phyloP scores from a whole-genome alignment of 2,888 invertebrate genomes.

The Melangyna quadrimaculata region DNA sequence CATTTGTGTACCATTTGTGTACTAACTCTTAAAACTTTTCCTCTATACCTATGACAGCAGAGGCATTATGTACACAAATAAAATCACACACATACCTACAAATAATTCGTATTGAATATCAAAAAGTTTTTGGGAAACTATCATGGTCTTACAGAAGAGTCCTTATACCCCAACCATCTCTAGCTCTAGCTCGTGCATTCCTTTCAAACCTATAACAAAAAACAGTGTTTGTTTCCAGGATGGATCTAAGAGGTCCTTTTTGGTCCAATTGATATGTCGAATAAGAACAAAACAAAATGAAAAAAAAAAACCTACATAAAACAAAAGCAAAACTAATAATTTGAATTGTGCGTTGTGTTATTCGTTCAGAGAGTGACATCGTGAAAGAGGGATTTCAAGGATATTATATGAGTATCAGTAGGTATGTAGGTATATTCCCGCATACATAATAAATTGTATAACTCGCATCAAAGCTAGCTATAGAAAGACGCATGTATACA shows the following conservation, averaged over 20 bases:
- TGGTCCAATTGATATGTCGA: slow-evolving; percentile 7
- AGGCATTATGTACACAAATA: slow-evolving; percentile 21
- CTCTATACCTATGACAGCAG: not conserved
- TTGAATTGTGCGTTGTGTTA: slow-evolving; percentile 71
- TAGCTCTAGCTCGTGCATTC: not conserved
- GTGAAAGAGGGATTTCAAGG: slow-evolving; percentile 68
- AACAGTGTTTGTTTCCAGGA: slow-evolving; percentile 43
- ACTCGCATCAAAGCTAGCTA: slow-evolving; percentile 35
- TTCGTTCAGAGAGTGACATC: slow-evolving; percentile 68
- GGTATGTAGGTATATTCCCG: slow-evolving; percentile 69
- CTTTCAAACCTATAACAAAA: not conserved
- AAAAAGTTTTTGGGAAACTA: slow-evolving; percentile 69
- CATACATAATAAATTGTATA: slow-evolving; percentile 70
- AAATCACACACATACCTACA: slow-evolving; percentile 2
- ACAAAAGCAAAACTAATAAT: slow-evolving; percentile 71
- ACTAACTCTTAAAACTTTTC: slow-evolving; percentile 62
- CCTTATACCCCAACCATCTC: not conserved
- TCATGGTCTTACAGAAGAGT: not conserved
- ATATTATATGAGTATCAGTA: slow-evolving; percentile 35
- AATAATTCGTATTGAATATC: slow-evolving; percentile 66
- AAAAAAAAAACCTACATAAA: slow-evolving; percentile 38
- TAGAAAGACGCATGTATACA: slow-evolving; percentile 8
- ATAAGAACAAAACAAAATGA: slow-evolving; percentile 5
- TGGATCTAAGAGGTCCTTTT: not conserved
- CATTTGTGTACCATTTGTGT: slow-evolving; percentile 68